Conservation (phyloP, 2,113 vertebrate genomes). For the Cnemophilus loriae region DNA sequence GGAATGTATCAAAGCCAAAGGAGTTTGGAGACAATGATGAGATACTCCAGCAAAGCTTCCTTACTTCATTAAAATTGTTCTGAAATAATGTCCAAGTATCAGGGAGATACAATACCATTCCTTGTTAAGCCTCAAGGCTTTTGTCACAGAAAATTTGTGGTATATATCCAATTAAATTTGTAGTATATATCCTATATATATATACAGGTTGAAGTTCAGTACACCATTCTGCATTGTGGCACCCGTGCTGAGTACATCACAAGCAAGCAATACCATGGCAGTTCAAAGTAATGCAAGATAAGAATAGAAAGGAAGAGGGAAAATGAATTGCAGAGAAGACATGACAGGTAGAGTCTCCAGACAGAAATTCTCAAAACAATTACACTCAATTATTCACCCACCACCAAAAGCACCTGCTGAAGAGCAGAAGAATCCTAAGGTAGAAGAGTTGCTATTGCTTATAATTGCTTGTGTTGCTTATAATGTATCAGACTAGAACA, state of each 20-base stretch:
- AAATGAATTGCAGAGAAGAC: not conserved
- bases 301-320: not conserved
- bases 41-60: not conserved
- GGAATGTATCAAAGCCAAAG: not conserved
- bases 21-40: not conserved
- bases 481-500: not conserved
- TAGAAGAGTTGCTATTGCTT: not conserved
- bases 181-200: not conserved
- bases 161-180: not conserved
- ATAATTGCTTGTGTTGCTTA: not conserved
- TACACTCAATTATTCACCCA: not conserved
- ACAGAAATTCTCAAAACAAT: not conserved
- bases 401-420: not conserved
- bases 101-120: not conserved
- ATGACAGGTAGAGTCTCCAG: not conserved
- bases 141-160: not conserved
- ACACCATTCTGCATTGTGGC: not conserved
- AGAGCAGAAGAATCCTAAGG: not conserved
- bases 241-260: not conserved
- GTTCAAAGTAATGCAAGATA: not conserved
- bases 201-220: not conserved
- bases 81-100: not conserved
- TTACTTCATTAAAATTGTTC: constrained; percentile 1
- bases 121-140: not conserved
- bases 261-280: not conserved